Conservation (phyloP, 2,113 vertebrate species). For the Andinoacara biseriatus region DNA sequence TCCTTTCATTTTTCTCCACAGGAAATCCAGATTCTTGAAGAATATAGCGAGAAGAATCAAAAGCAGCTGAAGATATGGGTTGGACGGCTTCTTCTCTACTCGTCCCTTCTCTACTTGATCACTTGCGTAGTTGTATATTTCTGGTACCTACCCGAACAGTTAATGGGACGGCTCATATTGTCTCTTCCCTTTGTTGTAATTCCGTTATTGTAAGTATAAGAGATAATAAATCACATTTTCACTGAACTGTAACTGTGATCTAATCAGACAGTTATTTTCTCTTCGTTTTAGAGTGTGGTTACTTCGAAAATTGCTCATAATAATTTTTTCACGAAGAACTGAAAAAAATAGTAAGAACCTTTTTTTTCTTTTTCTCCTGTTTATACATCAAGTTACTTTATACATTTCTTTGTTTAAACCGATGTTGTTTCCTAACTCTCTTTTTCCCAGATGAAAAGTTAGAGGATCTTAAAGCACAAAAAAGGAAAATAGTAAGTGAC, state of each 20-base stretch:
- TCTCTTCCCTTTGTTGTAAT: constrained; percentile 91
- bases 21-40: constrained; percentile 92
- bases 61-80: constrained; percentile 93
- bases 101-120: constrained; percentile 87
- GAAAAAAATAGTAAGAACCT: constrained; percentile 91
- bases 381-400: not conserved
- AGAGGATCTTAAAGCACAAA: constrained; percentile 91
- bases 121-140: constrained; percentile 89
- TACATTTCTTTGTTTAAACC: not conserved
- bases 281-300: constrained; percentile 87
- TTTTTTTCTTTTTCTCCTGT: not conserved
- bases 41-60: constrained; percentile 95
- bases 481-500: constrained; percentile 96
- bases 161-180: constrained; percentile 87
- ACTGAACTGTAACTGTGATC: not conserved
- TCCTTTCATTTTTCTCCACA: constrained; percentile 61
- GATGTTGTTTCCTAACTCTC: constrained; percentile 17
- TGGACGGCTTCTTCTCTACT: constrained; percentile 92
- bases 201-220: constrained; percentile 92
- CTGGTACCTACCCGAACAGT: constrained; percentile 93
- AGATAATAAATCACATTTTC: not conserved
- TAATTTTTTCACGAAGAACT: constrained; percentile 90
- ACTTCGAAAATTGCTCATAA: constrained; percentile 90
- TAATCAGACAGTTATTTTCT: not conserved
- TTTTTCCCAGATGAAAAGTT: constrained; percentile 89